Percentiles rank a stretch among this genome's conserved stretches.
Conservation (phyloP, 2,113 vertebrate species). For the Damaliscus lunatus region DNA sequence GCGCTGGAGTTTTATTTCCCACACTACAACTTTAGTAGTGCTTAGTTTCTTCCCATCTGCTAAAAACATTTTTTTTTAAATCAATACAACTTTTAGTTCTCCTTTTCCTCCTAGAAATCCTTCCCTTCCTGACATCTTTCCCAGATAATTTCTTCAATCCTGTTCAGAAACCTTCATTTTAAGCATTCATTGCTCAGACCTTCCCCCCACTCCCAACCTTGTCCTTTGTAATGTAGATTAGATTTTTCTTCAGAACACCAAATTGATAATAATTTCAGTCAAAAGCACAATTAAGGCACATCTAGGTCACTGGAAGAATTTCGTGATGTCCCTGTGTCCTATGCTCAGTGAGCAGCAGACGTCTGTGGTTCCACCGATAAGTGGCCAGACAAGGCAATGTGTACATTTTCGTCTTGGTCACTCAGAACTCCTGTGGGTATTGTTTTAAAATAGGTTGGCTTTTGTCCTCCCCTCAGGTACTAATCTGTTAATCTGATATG, state of each 20-base stretch:
- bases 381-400: neutral
- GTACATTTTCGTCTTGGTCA: neutral
- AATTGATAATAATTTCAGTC: neutral
- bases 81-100: neutral
- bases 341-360: neutral
- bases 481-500: neutral
- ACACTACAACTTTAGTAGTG: neutral
- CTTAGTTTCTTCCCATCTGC: neutral
- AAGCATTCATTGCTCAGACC: neutral
- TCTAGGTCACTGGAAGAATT: neutral
- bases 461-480: neutral
- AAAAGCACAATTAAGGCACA: neutral
- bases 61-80: neutral
- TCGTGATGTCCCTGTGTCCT: neutral
- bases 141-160: neutral
- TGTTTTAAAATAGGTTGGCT: neutral
- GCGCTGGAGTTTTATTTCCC: neutral
- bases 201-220: neutral
- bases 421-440: neutral
- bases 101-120: neutral
- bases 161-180: constrained; percentile 17
- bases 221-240: neutral
- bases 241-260: neutral
- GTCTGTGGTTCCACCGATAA: neutral
- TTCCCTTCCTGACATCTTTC: neutral